A percentile compares a stretch with the other conserved stretches of the same genome.
phyloP scores from a whole-genome alignment of 2,113 vertebrate species.

The Dipodomys merriami region DNA sequence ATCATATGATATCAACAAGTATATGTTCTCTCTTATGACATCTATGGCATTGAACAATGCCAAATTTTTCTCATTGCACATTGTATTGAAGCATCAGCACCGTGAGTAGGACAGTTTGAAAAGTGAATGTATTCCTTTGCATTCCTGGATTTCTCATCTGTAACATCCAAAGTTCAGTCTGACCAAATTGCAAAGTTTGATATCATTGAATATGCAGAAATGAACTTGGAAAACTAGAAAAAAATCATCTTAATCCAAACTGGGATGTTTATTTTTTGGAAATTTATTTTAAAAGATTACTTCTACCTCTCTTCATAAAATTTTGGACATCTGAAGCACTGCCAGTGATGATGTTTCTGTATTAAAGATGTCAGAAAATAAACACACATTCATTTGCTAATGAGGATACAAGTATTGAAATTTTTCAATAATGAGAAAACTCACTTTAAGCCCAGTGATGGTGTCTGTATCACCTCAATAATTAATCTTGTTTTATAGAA shows the following conservation, averaged over 20 bases:
- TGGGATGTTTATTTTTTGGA: background rate
- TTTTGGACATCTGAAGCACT: background rate
- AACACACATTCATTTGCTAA: background rate
- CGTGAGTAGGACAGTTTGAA: slow-evolving; percentile 63
- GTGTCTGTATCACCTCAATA: background rate
- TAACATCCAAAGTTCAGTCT: background rate
- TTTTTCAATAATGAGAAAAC: slow-evolving; percentile 24
- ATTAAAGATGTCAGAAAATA: background rate
- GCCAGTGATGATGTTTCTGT: background rate
- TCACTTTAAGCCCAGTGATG: background rate
- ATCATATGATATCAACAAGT: slow-evolving; percentile 53
- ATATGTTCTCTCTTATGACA: slow-evolving; percentile 56
- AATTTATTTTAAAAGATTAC: background rate
- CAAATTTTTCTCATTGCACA: slow-evolving; percentile 55
- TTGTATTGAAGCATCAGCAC: slow-evolving; percentile 29
- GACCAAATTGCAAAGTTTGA: slow-evolving; percentile 54
- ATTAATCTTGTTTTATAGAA: slow-evolving; percentile 14
- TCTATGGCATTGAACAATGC: background rate
- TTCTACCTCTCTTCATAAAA: background rate
- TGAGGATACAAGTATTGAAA: background rate
- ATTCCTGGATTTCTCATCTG: slow-evolving; percentile 43
- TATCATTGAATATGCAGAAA: background rate
- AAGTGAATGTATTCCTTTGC: slow-evolving; percentile 71
- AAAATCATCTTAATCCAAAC: background rate
- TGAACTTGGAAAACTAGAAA: background rate